These are phyloP conservation scores for Rhinella marina DNA, from an alignment of 2,797 vertebrate genomes.

Conservation along the genomic window DNA sequence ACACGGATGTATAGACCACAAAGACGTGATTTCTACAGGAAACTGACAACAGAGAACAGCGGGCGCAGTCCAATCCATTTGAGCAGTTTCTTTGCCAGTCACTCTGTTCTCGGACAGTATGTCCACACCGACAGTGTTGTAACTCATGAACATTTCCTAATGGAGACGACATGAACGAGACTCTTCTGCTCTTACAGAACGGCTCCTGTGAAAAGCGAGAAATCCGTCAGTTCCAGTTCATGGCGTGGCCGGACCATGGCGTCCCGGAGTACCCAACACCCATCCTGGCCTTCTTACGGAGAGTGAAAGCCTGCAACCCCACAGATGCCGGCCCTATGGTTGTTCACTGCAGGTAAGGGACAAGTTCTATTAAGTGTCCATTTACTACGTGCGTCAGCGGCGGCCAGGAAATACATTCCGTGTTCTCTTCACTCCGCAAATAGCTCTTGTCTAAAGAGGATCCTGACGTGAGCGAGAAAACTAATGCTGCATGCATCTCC, in stretches of 20 bases:
- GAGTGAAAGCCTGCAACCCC: slow-evolving; percentile 91
- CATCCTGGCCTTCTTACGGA: slow-evolving; percentile 88
- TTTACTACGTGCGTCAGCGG: background rate
- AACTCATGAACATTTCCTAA: background rate
- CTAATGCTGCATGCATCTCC: too few species aligned
- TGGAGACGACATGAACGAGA: background rate
- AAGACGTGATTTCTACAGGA: background rate
- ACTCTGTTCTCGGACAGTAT: background rate
- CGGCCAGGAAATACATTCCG: background rate
- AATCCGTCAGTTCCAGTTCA: slow-evolving; percentile 95
- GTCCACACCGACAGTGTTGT: background rate
- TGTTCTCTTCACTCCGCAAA: background rate
- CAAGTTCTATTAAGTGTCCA: background rate
- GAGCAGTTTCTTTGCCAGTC: background rate
- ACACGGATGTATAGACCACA: background rate
- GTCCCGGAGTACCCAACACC: slow-evolving; percentile 95
- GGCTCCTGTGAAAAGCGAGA: slow-evolving; percentile 94
- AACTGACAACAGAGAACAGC: background rate
- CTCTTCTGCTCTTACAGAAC: slow-evolving; percentile 75
- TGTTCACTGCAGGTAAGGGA: slow-evolving; percentile 92
- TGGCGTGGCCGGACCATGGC: slow-evolving; percentile 96
- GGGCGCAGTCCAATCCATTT: background rate
- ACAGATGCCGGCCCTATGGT: slow-evolving; percentile 92
- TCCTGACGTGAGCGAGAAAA: background rate
- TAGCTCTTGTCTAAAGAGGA: background rate